Base-by-base conservation (phyloP, 35 echinoderm and acorn worm genomes). In the Nesometra sesokonis region DNA sequence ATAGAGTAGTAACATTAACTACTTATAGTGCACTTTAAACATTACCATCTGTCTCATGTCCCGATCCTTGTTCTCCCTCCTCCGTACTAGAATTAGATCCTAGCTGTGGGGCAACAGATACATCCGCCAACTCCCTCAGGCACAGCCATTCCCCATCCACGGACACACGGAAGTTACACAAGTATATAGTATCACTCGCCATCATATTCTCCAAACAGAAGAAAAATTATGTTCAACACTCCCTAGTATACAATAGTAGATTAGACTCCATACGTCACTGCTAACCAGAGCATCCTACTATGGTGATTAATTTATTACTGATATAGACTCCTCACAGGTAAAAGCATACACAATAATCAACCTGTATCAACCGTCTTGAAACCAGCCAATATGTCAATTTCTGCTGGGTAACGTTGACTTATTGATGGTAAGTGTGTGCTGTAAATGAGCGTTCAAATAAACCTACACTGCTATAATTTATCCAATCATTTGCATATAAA, bases 141-240 rank as follows among this genome's bases (percentile, higher is more conserved):
- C 95, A 98, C 35, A 98, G 78, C 95, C 95, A 98, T 77, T 98
- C 95, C 40, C 95, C 95, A 84, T 98, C 95, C 87, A 98, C 95
- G 2, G 95, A 98, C 46, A 98, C 95, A 27, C 95, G 92, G 36
- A 98, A 98, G 67, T 98, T 98, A 90, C 95, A 98, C 92, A 98
- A 46, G 33, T 98, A 98, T 17, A 98, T 88, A 17, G 95, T 98
- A 35, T 98, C 95, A 17, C 40, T 76, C 29, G 95, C 85, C 95
- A 98, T 98, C 52, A 67, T 2, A 67, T 67, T 67, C 8, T 67
- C 21, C 23, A 17, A 17, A 27, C 52, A 67, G 11, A 67, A 2
- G 23, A 1, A 67, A 27, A 9, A 19, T 19, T 13, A 67, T 67
- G 52, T 27, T 3, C 7, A 11, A 67, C 52, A 67, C 52, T 67